These are phyloP conservation scores for Sandelia bainsii DNA, from an alignment of 2,797 vertebrate genomes.

Conservation along the genomic window DNA sequence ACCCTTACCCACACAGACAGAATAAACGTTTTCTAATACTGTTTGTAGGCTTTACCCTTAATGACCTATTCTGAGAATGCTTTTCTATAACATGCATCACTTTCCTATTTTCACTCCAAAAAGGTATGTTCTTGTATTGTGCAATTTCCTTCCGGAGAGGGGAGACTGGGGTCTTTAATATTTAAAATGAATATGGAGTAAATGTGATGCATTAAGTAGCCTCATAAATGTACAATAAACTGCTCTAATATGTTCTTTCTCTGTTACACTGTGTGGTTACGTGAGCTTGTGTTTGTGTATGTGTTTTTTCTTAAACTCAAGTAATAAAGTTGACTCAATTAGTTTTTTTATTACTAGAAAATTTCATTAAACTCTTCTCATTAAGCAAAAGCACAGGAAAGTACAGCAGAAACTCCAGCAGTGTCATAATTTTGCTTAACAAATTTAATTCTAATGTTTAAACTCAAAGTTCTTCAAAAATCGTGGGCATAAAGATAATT, in stretches of 20 bases:
- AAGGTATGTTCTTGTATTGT: conserved; percentile 28
- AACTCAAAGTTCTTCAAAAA: background rate
- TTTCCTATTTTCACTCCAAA: background rate
- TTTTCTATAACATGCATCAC: background rate
- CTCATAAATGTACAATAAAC: conserved; percentile 71
- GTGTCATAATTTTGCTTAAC: background rate
- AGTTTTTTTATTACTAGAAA: background rate
- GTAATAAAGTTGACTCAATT: background rate
- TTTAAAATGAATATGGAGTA: conserved; percentile 71
- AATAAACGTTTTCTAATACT: background rate
- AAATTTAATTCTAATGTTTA: background rate
- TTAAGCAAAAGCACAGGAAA: background rate
- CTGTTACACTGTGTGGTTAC: conserved; percentile 19
- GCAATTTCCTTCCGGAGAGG: conserved; percentile 13
- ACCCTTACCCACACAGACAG: background rate
- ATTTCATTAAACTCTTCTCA: no score
- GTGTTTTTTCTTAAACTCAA: background rate
- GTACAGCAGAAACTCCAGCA: background rate
- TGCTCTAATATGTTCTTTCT: conserved; percentile 50
- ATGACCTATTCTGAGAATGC: background rate
- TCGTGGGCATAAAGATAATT: conserved; percentile 40
- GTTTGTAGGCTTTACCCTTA: background rate
- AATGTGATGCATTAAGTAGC: conserved; percentile 65
- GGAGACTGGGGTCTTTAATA: conserved; percentile 62
- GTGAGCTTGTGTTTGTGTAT: background rate